Conservation (phyloP, 2,888 invertebrate species). For the Diloba caeruleocephala region DNA sequence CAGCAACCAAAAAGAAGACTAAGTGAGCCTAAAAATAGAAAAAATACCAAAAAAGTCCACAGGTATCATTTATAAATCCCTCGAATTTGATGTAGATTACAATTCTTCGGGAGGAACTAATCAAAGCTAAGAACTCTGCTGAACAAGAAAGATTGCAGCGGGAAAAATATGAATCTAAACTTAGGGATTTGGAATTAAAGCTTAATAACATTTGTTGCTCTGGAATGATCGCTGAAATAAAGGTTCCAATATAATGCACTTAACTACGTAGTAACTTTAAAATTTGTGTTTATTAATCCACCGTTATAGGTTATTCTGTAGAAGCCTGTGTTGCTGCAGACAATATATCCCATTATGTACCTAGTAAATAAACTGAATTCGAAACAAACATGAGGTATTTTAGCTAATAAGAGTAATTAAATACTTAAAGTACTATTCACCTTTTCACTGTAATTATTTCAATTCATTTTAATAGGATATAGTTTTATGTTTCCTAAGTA, state of each 20-base stretch:
- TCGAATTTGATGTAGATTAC: slow-evolving; percentile 56
- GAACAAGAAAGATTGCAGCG: slow-evolving; percentile 74
- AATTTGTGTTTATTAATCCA: no score
- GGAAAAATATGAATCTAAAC: slow-evolving; percentile 74
- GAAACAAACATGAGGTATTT: no score
- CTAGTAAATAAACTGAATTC: no score
- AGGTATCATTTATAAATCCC: neutral
- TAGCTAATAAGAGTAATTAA: no score
- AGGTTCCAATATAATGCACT: slow-evolving; percentile 43
- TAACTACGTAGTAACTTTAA: neutral
- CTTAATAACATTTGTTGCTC: slow-evolving; percentile 70
- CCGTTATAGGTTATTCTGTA: no score
- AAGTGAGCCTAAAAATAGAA: no score
- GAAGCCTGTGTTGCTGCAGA: no score
- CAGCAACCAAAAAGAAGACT: no score
- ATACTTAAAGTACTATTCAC: neutral
- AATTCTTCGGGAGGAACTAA: slow-evolving; percentile 74
- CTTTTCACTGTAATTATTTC: slow-evolving; percentile 1
- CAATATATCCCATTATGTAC: no score
- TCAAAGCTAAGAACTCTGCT: slow-evolving; percentile 70
- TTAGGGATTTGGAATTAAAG: slow-evolving; percentile 77
- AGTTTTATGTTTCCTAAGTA: slow-evolving; percentile 19
- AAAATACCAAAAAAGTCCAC: slow-evolving; percentile 22
- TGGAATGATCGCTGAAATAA: slow-evolving; percentile 55
- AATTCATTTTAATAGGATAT: no score